These are phyloP conservation scores for Barnardius zonarius DNA, from an alignment of 2,113 vertebrate genomes.

Conservation along the genomic window DNA sequence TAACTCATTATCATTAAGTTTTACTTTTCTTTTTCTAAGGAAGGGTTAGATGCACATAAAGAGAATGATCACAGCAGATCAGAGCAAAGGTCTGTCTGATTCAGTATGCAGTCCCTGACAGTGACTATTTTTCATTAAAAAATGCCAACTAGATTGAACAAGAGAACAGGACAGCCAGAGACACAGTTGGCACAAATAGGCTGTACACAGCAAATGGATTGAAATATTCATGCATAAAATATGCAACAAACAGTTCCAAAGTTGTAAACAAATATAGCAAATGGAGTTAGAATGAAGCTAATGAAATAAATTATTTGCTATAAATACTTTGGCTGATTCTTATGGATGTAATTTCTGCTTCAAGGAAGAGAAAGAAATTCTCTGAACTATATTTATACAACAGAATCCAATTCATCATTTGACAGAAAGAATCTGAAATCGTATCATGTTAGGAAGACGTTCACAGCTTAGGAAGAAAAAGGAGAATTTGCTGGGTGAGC, in stretches of 20 bases:
- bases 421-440: neutral
- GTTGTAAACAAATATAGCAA: neutral
- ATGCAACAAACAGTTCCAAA: neutral
- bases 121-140: neutral
- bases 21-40: neutral
- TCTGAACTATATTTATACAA: neutral
- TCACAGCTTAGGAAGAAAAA: neutral
- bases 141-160: neutral
- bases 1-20: neutral
- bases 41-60: neutral
- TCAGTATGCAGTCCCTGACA: neutral
- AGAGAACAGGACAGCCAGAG: neutral
- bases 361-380: neutral
- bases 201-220: neutral
- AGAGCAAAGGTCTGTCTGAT: neutral
- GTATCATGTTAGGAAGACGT: neutral
- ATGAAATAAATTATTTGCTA: neutral
- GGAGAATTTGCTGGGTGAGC: neutral
- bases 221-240: slow-evolving; percentile 8
- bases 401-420: neutral
- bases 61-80: neutral
- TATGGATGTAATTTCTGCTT: neutral
- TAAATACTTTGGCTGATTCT: neutral
- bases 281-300: neutral
- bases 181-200: neutral